These are phyloP conservation scores for Cebidichthys violaceus DNA, from an alignment of 2,113 vertebrate genomes.

Conservation along the genomic window DNA sequence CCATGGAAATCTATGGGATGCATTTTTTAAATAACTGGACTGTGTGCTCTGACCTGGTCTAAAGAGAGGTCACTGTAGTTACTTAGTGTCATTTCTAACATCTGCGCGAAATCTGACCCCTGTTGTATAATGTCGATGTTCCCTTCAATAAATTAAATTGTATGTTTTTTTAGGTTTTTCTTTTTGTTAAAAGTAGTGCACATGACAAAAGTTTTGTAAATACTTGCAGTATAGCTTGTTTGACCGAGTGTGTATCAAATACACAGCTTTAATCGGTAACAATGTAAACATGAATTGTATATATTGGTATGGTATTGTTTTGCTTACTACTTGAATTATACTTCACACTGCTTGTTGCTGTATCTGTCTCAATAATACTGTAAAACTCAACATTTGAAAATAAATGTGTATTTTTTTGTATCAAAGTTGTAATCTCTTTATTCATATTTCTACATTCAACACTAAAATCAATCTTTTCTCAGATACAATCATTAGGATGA, in stretches of 20 bases:
- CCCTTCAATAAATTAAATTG: slow-evolving; percentile 6
- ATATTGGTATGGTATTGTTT: slow-evolving; percentile 39
- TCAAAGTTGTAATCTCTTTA: background rate
- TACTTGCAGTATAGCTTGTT: slow-evolving; percentile 70
- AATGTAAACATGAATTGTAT: slow-evolving; percentile 55
- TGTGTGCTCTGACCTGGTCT: slow-evolving; percentile 63
- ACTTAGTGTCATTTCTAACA: slow-evolving; percentile 64
- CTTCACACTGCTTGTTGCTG: slow-evolving; percentile 43
- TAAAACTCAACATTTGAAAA: slow-evolving; percentile 53
- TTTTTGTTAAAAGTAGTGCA: slow-evolving; percentile 39
- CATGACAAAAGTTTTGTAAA: slow-evolving; percentile 70
- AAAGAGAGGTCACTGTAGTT: slow-evolving; percentile 59
- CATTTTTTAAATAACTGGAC: slow-evolving; percentile 62
- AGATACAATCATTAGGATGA: background rate
- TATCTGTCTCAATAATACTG: slow-evolving; percentile 28
- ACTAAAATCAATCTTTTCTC: background rate
- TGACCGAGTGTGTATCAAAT: slow-evolving; percentile 74
- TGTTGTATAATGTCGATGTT: background rate
- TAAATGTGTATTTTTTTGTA: slow-evolving; percentile 75
- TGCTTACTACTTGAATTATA: slow-evolving; percentile 22
- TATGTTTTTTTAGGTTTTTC: background rate
- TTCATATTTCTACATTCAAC: background rate
- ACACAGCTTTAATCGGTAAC: slow-evolving; percentile 51
- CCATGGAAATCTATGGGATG: slow-evolving; percentile 17
- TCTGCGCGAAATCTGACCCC: slow-evolving; percentile 24